Evolutionary conservation across 1,140 invertebrate genomes (phyloP), one percentile per base, ranked within the genome.

Genomic region (Polyergus mexicanus): DNA sequence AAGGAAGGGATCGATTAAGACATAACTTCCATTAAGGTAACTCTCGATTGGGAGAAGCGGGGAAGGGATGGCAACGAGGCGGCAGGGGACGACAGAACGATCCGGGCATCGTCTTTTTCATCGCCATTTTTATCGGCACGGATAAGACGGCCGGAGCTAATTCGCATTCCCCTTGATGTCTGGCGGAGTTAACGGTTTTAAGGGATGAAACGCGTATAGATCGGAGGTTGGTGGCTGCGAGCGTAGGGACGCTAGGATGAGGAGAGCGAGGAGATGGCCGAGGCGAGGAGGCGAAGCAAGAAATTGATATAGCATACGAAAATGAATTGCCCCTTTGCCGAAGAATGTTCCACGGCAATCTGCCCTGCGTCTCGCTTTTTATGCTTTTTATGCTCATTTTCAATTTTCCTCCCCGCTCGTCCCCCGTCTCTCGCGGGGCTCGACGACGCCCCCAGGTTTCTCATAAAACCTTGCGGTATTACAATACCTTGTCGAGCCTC

Each of bases 261-360:
- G 71, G 47, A 54, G 71, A 58, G 75, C 83, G 75, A 77, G 58
- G 54, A 63, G 86, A 81, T 56, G 76, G 74, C 63, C 77, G 88
- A 85, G 81, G 80, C 89, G 93, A 93, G 92, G 93, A 95, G 94
- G 91, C 92, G 94, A 95, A 94, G 93, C 94, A 95, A 95, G 94
- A 95, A 95, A 95, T 95, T 95, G 94, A 95, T 95, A 95, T 94
- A 94, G 94, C 94, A 94, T 93, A 95, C 92, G 94, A 95, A 95
- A 95, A 95, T 95, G 94, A 95, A 95, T 95, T 95, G 94, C 93
- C 92, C 81, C 92, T 95, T 93, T 93, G 90, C 93, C 92, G 91
- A 94, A 93, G 92, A 94, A 95, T 94, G 93, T 95, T 95, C 93
- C 91, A 93, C 92, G 93, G 94, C 94, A 95, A 95, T 95, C 93